Conservation (phyloP, 2,888 invertebrate genomes). For the Perizoma affinitatum region DNA sequence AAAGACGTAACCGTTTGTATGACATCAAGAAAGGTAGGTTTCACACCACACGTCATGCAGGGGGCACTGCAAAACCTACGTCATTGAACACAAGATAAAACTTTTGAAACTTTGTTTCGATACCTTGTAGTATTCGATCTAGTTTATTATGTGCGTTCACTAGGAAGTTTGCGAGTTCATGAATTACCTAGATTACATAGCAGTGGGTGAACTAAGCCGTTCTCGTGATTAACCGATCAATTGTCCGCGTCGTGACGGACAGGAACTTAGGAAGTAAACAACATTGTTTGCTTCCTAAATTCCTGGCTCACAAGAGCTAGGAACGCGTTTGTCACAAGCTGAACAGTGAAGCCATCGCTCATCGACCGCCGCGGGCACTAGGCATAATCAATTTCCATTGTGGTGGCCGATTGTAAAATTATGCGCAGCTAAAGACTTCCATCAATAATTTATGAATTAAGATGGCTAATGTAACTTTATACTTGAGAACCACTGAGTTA, state of each 20-base stretch:
- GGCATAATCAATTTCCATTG: constrained; percentile 28
- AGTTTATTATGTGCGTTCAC: constrained; percentile 10
- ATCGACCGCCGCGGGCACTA: constrained; percentile 5
- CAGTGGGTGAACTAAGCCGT: constrained; percentile 35
- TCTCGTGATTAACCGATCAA: constrained; percentile 69
- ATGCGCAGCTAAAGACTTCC: constrained; percentile 19
- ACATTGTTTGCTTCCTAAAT: constrained; percentile 37
- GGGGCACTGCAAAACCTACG: no score
- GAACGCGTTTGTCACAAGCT: constrained; percentile 40
- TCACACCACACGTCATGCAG: no score
- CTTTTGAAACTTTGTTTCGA: no score
- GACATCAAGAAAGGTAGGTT: no score
- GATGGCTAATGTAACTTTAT: constrained; percentile 16
- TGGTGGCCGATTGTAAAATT: constrained; percentile 18
- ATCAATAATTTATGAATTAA: constrained; percentile 28
- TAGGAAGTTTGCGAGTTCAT: constrained; percentile 27
- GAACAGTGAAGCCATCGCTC: constrained; percentile 20
- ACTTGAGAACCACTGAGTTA: constrained; percentile 16
- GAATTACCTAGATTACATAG: background rate
- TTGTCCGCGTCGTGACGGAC: constrained; percentile 51
- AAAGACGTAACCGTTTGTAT: no score
- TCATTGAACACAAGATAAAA: no score
- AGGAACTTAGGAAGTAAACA: constrained; percentile 38
- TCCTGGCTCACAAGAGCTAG: constrained; percentile 52
- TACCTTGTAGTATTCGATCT: no score